Conservation (phyloP, 2,797 vertebrate species). For the Melanotaenia nigrans region DNA sequence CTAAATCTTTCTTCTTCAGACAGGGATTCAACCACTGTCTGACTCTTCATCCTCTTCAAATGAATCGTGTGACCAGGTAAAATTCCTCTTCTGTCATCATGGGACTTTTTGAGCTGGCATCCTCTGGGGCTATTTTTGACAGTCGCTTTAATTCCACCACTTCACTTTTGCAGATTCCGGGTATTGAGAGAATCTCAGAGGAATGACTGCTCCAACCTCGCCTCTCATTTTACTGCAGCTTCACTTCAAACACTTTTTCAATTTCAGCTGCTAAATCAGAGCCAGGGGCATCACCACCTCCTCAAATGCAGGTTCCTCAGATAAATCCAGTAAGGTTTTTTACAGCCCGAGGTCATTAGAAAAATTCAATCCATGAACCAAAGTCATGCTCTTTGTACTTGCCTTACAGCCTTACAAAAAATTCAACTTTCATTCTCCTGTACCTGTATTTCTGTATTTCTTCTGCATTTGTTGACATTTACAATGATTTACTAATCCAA, state of each 20-base stretch:
- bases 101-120: slow-evolving; percentile 19
- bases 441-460: slow-evolving; percentile 29
- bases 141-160: slow-evolving; percentile 4
- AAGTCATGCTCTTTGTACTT: slow-evolving; percentile 23
- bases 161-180: slow-evolving; percentile 17
- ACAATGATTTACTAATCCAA: background rate
- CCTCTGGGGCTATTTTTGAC: background rate
- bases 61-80: background rate
- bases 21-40: slow-evolving; percentile 2
- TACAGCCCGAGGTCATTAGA: slow-evolving; percentile 33
- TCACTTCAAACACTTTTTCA: slow-evolving; percentile 28
- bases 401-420: slow-evolving; percentile 5
- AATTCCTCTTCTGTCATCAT: slow-evolving; percentile 41
- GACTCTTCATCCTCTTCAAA: slow-evolving; percentile 16
- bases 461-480: slow-evolving; percentile 12
- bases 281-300: slow-evolving; percentile 50
- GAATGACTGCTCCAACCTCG: background rate
- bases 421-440: slow-evolving; percentile 18
- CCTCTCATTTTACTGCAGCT: background rate
- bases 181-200: slow-evolving; percentile 3
- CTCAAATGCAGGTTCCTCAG: slow-evolving; percentile 9
- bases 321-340: slow-evolving; percentile 39
- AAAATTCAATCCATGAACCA: slow-evolving; percentile 25
- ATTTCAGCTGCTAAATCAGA: slow-evolving; percentile 31
- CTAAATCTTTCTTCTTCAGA: background rate